Base-by-base conservation (phyloP, 2,797 vertebrate genomes). In the Myotis myotis region DNA sequence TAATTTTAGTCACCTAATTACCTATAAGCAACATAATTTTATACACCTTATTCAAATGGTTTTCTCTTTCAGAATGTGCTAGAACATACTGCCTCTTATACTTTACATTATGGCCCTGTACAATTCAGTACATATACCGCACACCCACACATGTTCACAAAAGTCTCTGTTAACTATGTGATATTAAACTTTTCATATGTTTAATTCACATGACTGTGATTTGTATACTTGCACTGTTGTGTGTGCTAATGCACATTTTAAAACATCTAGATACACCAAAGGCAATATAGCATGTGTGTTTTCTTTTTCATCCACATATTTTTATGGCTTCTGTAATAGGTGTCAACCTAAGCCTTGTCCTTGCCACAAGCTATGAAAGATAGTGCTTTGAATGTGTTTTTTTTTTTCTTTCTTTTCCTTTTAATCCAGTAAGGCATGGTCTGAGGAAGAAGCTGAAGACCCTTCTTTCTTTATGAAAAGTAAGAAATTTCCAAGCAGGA, bases 291-390 rank as follows among this genome's bases (percentile, higher is more conserved):
- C 49, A 79, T 95, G 23, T 68, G 44, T 20, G 23, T 91, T 94
- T 62, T 93, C 92, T 92, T 96, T 96, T 93, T 53, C 68, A 92
- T 96, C 15, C 33, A 16, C 64, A 53, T 83, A 23, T 87, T 97
- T 96, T 96, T 94, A 4, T 55, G 95, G 72, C 44, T 97, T 82
- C 64, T 97, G 51, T 97, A 91, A 93, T 87, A 97, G 92, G 1
- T n/a, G 74, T 97, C 79, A 92, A 98, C 98, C 97, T 93, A 82
- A 95, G 87, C 41, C 33, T 81, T 76, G 96, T 97, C 98, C 98
- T 98, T 99, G 98, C 98, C 97, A 98, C 16, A 66, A 93, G 78
- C 86, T 94, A 71, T 97, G 82, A 98, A 97, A 97, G 36, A 96
- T 83, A 71, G 92, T 79, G 94, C 96, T 98, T 98, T 97, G 97